Evolutionary conservation across 2,113 vertebrate species (phyloP).

Genomic region (Callipepla squamata): DNA sequence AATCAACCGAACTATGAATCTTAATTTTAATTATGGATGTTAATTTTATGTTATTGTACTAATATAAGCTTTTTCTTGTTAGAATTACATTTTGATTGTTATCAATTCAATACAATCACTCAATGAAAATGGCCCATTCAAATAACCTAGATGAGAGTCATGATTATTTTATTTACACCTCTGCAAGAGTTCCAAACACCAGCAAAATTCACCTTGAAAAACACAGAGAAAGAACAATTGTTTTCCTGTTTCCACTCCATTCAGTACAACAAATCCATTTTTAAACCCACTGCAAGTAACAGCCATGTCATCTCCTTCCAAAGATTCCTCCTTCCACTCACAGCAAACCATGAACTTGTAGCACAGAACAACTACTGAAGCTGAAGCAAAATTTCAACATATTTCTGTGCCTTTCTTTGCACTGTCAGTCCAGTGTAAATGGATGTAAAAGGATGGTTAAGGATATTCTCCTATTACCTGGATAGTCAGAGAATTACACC

Average conservation of each 20-base stretch:
- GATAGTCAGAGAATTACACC: neutral
- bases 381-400: neutral
- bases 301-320: neutral
- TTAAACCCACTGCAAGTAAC: neutral
- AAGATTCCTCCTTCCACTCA: neutral
- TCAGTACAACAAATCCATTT: neutral
- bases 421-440: neutral
- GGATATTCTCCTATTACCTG: neutral
- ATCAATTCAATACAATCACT: neutral
- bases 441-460: neutral
- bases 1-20: accelerated
- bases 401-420: neutral
- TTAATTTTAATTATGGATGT: neutral
- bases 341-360: neutral
- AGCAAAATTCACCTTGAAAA: neutral
- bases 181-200: neutral
- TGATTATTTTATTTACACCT: neutral
- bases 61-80: neutral
- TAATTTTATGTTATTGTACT: neutral
- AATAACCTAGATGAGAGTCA: neutral
- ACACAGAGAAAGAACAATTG: neutral
- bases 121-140: neutral
- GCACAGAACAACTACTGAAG: neutral
- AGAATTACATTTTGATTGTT: neutral
- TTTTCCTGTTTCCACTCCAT: neutral